These are phyloP conservation scores for Pterobdella sp. DNA, from an alignment of 2,888 invertebrate genomes.

Conservation along the genomic window DNA sequence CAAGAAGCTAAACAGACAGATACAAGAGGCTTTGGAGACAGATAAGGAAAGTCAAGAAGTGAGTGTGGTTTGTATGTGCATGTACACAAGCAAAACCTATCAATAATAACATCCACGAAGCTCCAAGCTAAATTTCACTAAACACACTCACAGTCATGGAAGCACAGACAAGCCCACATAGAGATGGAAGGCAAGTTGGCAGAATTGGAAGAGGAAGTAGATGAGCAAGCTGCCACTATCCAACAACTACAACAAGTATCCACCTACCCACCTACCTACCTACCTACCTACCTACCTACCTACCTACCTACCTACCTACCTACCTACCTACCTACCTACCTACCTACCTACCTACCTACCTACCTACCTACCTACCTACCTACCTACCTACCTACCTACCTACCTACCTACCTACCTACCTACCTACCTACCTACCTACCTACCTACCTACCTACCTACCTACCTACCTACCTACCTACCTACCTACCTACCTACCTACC, in stretches of 20 bases:
- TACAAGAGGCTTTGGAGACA: slow-evolving; percentile 73
- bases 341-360: slow-evolving; percentile 22
- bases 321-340: slow-evolving; percentile 22
- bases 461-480: slow-evolving; percentile 25
- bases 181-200: slow-evolving; percentile 76
- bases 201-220: slow-evolving; percentile 77
- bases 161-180: slow-evolving; percentile 71
- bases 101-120: too few species aligned
- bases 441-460: slow-evolving; percentile 25
- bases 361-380: slow-evolving; percentile 22
- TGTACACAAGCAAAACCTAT: background rate
- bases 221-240: slow-evolving; percentile 85
- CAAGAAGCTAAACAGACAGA: slow-evolving; percentile 67
- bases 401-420: slow-evolving; percentile 25
- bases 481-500: slow-evolving; percentile 25
- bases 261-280: slow-evolving; percentile 7
- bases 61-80: background rate
- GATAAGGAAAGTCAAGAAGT: slow-evolving; percentile 53
- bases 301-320: slow-evolving; percentile 22
- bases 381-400: slow-evolving; percentile 20
- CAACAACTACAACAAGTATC: slow-evolving; percentile 70
- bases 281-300: slow-evolving; percentile 22
- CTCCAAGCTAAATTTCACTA: background rate
- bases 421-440: slow-evolving; percentile 25
- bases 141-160: slow-evolving; percentile 52